These are phyloP conservation scores for Pteronotus mesoamericanus DNA, from an alignment of 2,797 vertebrate genomes.

Conservation along the genomic window DNA sequence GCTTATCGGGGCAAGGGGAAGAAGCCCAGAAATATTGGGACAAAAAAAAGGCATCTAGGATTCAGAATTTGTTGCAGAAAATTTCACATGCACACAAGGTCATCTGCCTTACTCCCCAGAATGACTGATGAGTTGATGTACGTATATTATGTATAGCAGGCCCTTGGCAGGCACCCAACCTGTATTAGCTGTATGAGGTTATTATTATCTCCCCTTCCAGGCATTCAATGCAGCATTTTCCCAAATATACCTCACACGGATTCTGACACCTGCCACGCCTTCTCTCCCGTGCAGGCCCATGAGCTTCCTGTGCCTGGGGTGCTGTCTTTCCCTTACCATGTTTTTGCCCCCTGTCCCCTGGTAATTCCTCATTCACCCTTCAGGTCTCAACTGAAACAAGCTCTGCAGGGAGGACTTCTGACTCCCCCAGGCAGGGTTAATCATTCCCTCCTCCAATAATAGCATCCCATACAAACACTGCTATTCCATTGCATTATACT, in stretches of 20 bases:
- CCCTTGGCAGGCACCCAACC: background rate
- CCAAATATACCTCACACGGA: background rate
- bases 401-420: background rate
- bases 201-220: background rate
- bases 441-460: background rate
- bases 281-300: accelerated
- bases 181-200: background rate
- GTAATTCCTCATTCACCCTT: background rate
- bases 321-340: background rate
- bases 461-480: background rate
- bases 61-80: background rate
- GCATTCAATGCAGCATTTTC: background rate
- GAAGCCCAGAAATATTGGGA: background rate
- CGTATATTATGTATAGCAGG: too few species aligned
- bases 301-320: background rate
- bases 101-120: background rate
- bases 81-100: background rate
- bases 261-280: background rate
- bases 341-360: background rate
- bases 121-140: background rate
- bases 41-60: background rate
- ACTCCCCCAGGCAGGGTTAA: background rate
- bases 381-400: background rate
- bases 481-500: background rate
- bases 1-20: background rate